A percentile compares a stretch with the other conserved stretches of the same genome.
Conservation (phyloP, 2,113 vertebrate species). For the Cyanistes caeruleus region DNA sequence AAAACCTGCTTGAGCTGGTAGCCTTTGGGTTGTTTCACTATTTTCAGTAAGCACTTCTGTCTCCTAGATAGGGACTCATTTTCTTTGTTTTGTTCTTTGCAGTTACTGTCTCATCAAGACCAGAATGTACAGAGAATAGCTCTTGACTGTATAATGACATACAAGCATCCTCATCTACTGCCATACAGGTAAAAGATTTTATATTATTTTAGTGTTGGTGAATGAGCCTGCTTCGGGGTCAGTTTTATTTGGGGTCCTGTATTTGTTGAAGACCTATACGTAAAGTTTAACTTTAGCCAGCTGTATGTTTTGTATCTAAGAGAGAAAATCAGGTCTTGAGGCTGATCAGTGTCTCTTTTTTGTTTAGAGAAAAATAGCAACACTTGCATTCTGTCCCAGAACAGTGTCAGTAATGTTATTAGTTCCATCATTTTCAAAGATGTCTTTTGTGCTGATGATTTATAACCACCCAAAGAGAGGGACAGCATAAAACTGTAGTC, state of each 20-base stretch:
- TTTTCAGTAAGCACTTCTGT: neutral
- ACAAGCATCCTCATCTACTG: slow-evolving; percentile 87
- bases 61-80: neutral
- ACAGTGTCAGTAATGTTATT: neutral
- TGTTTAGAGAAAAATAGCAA: neutral
- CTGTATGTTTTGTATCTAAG: neutral
- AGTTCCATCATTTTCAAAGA: neutral
- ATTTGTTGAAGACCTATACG: neutral
- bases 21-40: neutral
- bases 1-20: neutral
- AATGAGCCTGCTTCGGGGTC: neutral
- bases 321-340: neutral
- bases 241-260: neutral
- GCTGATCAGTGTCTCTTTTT: neutral
- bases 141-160: slow-evolving; percentile 91
- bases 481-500: neutral
- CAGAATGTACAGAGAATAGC: slow-evolving; percentile 89
- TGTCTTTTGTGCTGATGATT: neutral
- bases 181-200: slow-evolving; percentile 87
- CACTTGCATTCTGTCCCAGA: neutral
- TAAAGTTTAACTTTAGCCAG: neutral
- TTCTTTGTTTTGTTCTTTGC: slow-evolving; percentile 15
- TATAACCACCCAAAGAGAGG: neutral
- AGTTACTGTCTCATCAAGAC: slow-evolving; percentile 93
- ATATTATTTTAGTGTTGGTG: neutral